These are phyloP conservation scores for Oophaga sylvatica DNA, from an alignment of 2,797 vertebrate genomes.

Conservation along the genomic window DNA sequence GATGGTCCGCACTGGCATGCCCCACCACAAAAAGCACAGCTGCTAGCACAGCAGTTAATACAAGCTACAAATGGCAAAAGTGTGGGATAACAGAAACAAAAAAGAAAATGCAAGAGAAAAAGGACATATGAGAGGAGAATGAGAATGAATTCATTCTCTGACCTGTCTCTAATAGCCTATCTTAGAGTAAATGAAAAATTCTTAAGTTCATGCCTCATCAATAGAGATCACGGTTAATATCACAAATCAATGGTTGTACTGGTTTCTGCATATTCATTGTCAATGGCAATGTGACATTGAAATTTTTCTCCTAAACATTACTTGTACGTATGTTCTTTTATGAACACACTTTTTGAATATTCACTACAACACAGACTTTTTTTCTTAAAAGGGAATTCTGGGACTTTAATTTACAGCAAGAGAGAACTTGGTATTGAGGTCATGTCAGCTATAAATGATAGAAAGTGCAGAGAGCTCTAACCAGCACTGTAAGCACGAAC, in stretches of 20 bases:
- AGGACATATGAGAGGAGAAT: background rate
- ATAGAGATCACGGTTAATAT: conserved; percentile 36
- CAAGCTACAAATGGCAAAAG: background rate
- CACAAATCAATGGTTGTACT: conserved; percentile 38
- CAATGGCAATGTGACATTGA: conserved; percentile 33
- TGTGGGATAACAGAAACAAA: background rate
- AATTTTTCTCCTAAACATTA: background rate
- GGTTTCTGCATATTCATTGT: background rate
- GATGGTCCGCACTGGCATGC: background rate
- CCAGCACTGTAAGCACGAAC: background rate
- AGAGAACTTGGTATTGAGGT: background rate
- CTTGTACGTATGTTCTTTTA: background rate
- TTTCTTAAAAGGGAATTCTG: background rate
- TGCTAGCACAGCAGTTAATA: background rate
- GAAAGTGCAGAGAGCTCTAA: background rate
- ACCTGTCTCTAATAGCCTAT: conserved; percentile 16
- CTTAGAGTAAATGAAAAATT: conserved; percentile 16
- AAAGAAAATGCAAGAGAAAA: background rate
- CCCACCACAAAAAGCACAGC: background rate
- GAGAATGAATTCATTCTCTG: background rate
- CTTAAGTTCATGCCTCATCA: conserved; percentile 25
- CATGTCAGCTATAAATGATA: background rate
- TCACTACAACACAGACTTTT: background rate
- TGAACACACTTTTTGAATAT: background rate
- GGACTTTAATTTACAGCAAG: background rate